Evolutionary conservation across 2,113 vertebrate species (phyloP).

Genomic region (Callithrix jacchus): DNA sequence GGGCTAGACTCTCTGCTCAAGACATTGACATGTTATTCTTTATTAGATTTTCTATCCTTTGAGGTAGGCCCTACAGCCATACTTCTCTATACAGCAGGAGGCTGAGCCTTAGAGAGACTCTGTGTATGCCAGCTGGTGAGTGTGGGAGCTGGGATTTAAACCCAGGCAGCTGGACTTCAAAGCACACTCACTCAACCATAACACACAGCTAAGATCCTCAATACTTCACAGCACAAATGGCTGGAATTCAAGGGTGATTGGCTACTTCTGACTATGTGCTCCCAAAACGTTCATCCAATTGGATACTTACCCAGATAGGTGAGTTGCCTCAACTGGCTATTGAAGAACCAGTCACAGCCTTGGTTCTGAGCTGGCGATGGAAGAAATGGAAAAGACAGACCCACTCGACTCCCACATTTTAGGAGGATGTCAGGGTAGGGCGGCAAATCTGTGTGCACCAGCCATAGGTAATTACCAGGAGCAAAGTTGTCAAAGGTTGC

Average conservation of each 20-base stretch:
- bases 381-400: constrained; percentile 38
- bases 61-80: not conserved
- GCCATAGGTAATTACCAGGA: constrained; percentile 78
- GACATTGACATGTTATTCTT: not conserved
- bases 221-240: not conserved
- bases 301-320: constrained; percentile 84
- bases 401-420: constrained; percentile 76
- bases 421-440: constrained; percentile 68
- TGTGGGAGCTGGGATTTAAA: not conserved
- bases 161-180: not conserved
- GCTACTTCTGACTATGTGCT: not conserved
- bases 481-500: constrained; percentile 81
- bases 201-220: not conserved
- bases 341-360: constrained; percentile 84
- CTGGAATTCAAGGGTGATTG: not conserved
- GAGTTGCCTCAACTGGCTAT: constrained; percentile 64
- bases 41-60: not conserved
- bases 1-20: not conserved
- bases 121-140: no score
- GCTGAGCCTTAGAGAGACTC: not conserved
- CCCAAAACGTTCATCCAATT: not conserved
- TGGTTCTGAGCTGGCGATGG: constrained; percentile 59
- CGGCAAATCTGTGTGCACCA: constrained; percentile 77
- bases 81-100: not conserved
- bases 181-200: not conserved